These are phyloP conservation scores for Schlechtendalia chinensis DNA, from an alignment of 1,140 invertebrate species.

Conservation along the genomic window DNA sequence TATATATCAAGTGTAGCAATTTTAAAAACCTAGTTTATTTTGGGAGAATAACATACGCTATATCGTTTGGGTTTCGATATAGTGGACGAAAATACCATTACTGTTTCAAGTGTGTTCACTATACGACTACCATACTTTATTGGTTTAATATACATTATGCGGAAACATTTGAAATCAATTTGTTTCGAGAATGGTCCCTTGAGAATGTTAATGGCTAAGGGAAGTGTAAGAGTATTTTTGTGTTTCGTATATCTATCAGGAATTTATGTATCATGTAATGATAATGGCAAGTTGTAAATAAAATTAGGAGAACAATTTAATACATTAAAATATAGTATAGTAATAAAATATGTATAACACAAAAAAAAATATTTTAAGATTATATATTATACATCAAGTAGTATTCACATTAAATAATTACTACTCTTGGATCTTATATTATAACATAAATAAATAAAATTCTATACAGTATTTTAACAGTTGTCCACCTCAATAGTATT, in stretches of 20 bases:
- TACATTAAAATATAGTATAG: too few species aligned
- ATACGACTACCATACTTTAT: constrained; percentile 7
- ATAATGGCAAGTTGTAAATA: not conserved
- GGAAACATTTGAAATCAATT: constrained; percentile 18
- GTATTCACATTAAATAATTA: too few species aligned
- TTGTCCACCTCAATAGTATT: too few species aligned
- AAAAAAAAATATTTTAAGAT: too few species aligned
- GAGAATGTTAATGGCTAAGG: not conserved
- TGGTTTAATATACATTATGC: constrained; percentile 27
- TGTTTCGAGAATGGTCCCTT: constrained; percentile 7
- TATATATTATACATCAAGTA: too few species aligned
- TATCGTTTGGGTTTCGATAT: not conserved
- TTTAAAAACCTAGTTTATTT: not conserved
- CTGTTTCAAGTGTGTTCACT: constrained; percentile 5
- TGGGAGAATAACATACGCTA: not conserved
- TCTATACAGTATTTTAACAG: too few species aligned
- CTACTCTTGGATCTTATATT: too few species aligned
- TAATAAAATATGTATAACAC: not conserved
- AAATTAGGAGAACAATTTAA: not conserved
- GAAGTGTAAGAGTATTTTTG: constrained; percentile 10
- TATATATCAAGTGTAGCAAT: not conserved
- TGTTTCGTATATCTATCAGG: not conserved
- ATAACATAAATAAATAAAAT: too few species aligned
- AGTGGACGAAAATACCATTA: constrained; percentile 12
- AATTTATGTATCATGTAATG: too few species aligned